A percentile compares a stretch with the other conserved stretches of the same genome.
phyloP scores from a whole-genome alignment of 1,140 invertebrate genomes.

The Leguminivora glycinivorella region DNA sequence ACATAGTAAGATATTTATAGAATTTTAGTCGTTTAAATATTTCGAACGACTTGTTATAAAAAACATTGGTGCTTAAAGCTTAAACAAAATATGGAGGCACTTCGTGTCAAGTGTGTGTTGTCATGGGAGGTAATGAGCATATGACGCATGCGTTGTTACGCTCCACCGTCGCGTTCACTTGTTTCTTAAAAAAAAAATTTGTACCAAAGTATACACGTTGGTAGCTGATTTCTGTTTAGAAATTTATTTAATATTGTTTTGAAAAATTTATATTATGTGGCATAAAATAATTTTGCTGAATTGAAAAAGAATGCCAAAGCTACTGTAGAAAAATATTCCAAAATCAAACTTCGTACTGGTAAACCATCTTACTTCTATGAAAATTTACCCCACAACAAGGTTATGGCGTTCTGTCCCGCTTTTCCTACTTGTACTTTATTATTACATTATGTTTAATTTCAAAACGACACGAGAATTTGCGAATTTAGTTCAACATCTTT shows the following conservation, averaged over 20 bases:
- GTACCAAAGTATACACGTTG: too few relatives aligned
- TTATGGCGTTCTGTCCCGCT: background rate
- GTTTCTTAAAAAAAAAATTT: constrained; percentile 37
- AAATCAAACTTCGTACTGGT: too few relatives aligned
- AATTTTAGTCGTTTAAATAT: constrained; percentile 79
- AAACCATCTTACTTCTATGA: too few relatives aligned
- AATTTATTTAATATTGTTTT: too few relatives aligned
- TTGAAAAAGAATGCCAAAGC: too few relatives aligned
- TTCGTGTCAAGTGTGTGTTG: constrained; percentile 67
- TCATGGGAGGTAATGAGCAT: constrained; percentile 70
- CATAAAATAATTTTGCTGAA: too few relatives aligned
- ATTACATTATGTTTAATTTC: background rate
- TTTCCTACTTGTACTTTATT: background rate
- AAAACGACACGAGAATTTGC: background rate
- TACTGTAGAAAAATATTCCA: too few relatives aligned
- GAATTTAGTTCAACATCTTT: background rate
- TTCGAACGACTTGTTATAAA: constrained; percentile 79
- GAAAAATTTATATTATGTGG: too few relatives aligned
- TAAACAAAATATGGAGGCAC: constrained; percentile 70
- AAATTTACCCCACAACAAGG: background rate
- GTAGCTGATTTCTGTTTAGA: too few relatives aligned
- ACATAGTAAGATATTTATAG: constrained; percentile 79
- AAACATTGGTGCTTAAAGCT: constrained; percentile 79
- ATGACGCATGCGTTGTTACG: constrained; percentile 78
- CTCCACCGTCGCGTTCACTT: constrained; percentile 52